Percentiles rank a stretch among this genome's conserved stretches.
phyloP scores from a whole-genome alignment of 1,140 invertebrate species.

The Anoplophora glabripennis region DNA sequence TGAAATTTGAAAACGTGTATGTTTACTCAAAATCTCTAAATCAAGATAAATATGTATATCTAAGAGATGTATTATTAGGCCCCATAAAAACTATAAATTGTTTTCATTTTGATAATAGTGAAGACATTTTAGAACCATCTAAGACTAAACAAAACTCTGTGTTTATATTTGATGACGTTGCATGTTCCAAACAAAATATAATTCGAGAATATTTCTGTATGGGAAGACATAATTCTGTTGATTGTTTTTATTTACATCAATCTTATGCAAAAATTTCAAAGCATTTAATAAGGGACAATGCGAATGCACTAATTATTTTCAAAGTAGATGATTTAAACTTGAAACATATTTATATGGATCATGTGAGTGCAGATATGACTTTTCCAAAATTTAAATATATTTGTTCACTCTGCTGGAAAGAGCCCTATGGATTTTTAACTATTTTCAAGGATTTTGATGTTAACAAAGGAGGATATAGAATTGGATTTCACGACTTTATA shows the following conservation, averaged over 20 bases:
- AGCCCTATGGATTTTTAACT: not conserved
- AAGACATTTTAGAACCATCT: slow-evolving; percentile 1
- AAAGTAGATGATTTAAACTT: slow-evolving; percentile 1
- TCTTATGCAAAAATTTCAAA: not conserved
- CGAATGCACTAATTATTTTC: not conserved
- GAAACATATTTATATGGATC: not conserved
- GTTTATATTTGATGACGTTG: too few species aligned
- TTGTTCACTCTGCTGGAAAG: not conserved
- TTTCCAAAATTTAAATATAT: not conserved
- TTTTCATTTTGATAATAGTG: not conserved
- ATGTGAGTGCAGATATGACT: not conserved
- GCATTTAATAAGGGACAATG: not conserved
- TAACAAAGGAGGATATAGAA: too few species aligned
- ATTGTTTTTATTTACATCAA: not conserved
- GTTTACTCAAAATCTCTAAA: not conserved
- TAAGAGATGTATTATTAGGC: not conserved
- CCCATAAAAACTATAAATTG: not conserved
- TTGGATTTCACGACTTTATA: too few species aligned
- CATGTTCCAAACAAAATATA: not conserved
- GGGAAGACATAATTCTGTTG: not conserved
- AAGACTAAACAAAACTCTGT: not conserved
- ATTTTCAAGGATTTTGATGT: too few species aligned
- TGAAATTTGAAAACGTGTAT: slow-evolving; percentile 10
- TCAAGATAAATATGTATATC: not conserved
- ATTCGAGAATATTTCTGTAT: not conserved